These are phyloP conservation scores for Crossoptilon crossoptilon DNA, from an alignment of 2,797 vertebrate species.

Conservation along the genomic window DNA sequence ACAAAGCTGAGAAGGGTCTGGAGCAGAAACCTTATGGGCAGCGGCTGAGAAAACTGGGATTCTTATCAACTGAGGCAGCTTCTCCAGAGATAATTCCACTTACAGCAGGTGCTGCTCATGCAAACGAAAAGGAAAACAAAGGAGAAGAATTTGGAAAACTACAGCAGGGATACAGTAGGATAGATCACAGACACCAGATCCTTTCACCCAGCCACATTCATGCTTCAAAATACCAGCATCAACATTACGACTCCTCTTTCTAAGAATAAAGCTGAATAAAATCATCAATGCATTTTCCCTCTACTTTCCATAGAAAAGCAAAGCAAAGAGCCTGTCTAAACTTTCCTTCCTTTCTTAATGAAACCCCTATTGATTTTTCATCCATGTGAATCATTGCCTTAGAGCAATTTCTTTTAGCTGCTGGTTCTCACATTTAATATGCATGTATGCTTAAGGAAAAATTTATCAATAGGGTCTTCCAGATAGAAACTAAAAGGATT, in stretches of 20 bases:
- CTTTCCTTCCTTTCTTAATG: conserved; percentile 83
- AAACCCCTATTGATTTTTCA: conserved; percentile 90
- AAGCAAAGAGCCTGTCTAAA: conserved; percentile 73
- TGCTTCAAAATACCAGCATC: not conserved
- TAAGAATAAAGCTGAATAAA: conserved; percentile 61
- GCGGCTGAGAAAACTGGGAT: no score
- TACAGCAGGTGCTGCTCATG: not conserved
- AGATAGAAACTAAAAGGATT: conserved; percentile 56
- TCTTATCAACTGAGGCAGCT: not conserved
- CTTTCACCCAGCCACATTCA: not conserved
- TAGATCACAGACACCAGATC: not conserved
- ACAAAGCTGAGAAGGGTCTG: no score
- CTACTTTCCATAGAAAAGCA: conserved; percentile 63
- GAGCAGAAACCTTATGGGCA: no score
- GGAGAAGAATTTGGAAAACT: not conserved
- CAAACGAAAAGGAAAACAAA: not conserved
- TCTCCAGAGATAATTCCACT: not conserved
- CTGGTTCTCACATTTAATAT: conserved; percentile 87
- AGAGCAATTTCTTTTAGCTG: conserved; percentile 80
- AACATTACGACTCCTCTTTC: conserved; percentile 37
- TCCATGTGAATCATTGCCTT: conserved; percentile 86
- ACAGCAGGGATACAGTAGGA: not conserved
- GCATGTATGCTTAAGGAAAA: conserved; percentile 78
- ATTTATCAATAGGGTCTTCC: conserved; percentile 77
- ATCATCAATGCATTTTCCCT: conserved; percentile 62